These are phyloP conservation scores for Alsophila aescularia DNA, from an alignment of 2,888 invertebrate species.

Conservation along the genomic window DNA sequence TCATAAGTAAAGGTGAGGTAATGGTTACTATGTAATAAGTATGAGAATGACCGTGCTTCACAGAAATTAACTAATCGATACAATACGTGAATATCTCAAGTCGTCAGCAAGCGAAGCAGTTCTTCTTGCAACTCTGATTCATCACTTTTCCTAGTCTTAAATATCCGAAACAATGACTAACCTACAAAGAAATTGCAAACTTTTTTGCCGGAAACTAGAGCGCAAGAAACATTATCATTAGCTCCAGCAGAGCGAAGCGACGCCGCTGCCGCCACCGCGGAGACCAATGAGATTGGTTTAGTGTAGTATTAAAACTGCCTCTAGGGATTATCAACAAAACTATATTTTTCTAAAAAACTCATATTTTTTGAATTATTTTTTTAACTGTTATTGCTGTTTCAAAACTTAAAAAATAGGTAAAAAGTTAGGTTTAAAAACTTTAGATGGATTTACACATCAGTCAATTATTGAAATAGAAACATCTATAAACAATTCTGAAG, in stretches of 20 bases:
- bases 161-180: not conserved
- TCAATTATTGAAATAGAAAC: no score
- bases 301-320: no score
- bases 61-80: constrained; percentile 9
- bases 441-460: no score
- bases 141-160: not conserved
- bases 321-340: no score
- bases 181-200: no score
- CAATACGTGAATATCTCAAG: not conserved
- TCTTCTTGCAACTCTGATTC: not conserved
- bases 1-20: constrained; percentile 18
- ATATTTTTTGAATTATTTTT: no score
- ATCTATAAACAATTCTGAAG: no score
- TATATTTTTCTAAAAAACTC: no score
- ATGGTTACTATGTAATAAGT: constrained; percentile 1
- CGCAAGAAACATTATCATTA: constrained; percentile 11
- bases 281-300: no score
- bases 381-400: no score
- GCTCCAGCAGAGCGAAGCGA: constrained; percentile 14
- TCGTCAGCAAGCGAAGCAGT: not conserved
- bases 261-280: constrained; percentile 27
- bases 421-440: no score
- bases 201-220: not conserved
- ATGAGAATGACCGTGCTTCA: constrained; percentile 8
- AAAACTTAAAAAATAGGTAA: no score